Evolutionary conservation across 1,140 invertebrate genomes (phyloP), one percentile per base, ranked within the genome.

Genomic region (Idris sp.): DNA sequence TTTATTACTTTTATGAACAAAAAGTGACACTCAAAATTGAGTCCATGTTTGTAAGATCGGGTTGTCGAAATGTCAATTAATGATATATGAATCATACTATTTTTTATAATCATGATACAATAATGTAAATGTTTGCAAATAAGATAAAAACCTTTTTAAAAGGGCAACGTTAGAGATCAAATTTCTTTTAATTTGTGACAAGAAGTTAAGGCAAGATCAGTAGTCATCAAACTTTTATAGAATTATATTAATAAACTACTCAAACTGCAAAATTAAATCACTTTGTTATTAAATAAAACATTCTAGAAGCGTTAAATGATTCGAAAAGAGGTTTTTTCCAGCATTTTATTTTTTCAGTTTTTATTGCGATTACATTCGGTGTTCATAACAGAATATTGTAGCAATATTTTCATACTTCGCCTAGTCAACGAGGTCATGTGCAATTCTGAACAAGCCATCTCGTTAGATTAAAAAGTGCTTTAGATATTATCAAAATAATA

Each of bases 391-490:
- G 46, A 59, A n/a, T 44, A 15, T 33, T 49, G 18, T 36, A 69
- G 15, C 41, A 54, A 58, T 64, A 48, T 35, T 67, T 38, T 61
- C 31, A 65, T 59, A 46, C 5, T 67, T 67, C 22, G 48, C 31
- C 71, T 74, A 67, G 71, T 74, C 54, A 74, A 54, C 48, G 61
- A 61, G 49, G 7, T 61, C 19, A 40, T 51, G 61, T 74, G 54
- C 54, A 67, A 67, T 46, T 72, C 4, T 46, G 26, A 40, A 58
- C 13, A 49, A 35, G 38, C 35, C 48, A 65, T 54, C 61, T 54
- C 71, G 61, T 74, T 67, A 59, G 54, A 51, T 26, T 67, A 33
- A 61, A 44, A 74, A 74, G 31, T 67, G 71, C 61, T 74, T 74
- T 67, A 59, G 48, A 41, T 65, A 74, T 74, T 40, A 46, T 61